Base-by-base conservation (phyloP, 2,888 invertebrate species). In the Papilio gigon region DNA sequence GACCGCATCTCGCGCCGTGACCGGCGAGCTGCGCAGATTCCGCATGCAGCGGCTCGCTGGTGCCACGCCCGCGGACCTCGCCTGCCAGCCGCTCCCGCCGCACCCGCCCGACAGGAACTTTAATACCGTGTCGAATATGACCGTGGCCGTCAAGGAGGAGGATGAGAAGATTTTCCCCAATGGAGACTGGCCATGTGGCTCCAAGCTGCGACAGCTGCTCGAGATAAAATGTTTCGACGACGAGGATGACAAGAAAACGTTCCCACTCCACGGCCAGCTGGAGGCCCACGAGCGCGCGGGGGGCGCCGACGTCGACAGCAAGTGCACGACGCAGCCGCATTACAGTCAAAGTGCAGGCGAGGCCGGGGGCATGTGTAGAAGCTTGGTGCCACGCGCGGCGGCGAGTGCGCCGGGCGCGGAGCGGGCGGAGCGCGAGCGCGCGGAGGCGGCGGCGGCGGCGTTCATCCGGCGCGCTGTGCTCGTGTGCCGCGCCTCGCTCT, bases 401-500 rank as follows among this genome's bases (percentile, higher is more conserved):
- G 75, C 44, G 73, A 72, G 71, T 76, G 68, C 77, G 81, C 30
- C 80, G 77, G 4, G 83, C 27, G 78, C 70, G 72, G 61, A 70
- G 74, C 70, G 60, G 70, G 59, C 59, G 73, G 65, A 63, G 72
- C 62, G 33, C 75, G 71, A 67, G 75, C 71, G 75, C 74, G 75
- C 71, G 75, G 75, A 72, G 71, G 80, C 78, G 70, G 77, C 80
- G 74, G 90, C 91, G 72, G 90, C 89, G 58, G 89, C 86, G 68
- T 84, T 88, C 82, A 83, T 90, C 78, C 87, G 88, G 76, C 91
- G 90, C 80, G 91, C 90, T 71, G 84, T 90, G 82, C 82, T 89
- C 72, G 79, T 89, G 80, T 90, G 90, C 78, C 89, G 90, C 82
- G 87, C 84, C 47, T 84, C 78, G 87, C 90, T 70, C 94, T 94